Conservation (phyloP, 2,797 vertebrate genomes). For the Chloroceryle amazona region DNA sequence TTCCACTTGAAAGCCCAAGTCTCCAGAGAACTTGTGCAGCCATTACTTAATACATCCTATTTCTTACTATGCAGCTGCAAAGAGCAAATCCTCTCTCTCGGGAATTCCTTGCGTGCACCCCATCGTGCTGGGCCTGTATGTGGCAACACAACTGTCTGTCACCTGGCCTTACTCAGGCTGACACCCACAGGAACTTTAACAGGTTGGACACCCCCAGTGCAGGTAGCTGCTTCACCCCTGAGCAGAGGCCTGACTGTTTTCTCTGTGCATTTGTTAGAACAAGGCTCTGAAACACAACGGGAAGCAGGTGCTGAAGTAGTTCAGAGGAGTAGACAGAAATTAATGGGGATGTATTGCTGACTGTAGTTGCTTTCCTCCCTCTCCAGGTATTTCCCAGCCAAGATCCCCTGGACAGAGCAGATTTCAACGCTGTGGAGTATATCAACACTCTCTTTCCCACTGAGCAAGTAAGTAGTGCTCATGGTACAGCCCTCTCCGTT, state of each 20-base stretch:
- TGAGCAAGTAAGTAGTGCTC: slow-evolving; percentile 87
- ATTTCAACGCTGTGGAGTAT: slow-evolving; percentile 98
- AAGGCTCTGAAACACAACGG: background rate
- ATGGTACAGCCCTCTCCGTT: background rate
- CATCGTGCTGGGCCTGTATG: background rate
- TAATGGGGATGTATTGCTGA: background rate
- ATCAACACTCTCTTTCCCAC: slow-evolving; percentile 98
- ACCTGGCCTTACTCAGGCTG: background rate
- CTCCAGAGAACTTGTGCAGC: background rate
- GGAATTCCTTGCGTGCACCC: background rate
- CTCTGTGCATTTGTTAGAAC: background rate
- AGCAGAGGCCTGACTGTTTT: background rate
- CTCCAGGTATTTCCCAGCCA: slow-evolving; percentile 96
- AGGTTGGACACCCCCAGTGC: background rate
- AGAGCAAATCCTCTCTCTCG: background rate
- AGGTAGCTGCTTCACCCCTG: background rate
- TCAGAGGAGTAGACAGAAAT: background rate
- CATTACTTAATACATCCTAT: background rate
- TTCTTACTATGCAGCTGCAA: background rate
- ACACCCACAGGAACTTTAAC: background rate
- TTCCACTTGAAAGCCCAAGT: background rate
- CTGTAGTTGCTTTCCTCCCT: background rate
- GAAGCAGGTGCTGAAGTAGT: background rate
- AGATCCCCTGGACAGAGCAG: slow-evolving; percentile 94
- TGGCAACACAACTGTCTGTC: fast-evolving